Evolutionary conservation across 2,888 invertebrate species (phyloP).

Genomic region (Spisula subtruncata): DNA sequence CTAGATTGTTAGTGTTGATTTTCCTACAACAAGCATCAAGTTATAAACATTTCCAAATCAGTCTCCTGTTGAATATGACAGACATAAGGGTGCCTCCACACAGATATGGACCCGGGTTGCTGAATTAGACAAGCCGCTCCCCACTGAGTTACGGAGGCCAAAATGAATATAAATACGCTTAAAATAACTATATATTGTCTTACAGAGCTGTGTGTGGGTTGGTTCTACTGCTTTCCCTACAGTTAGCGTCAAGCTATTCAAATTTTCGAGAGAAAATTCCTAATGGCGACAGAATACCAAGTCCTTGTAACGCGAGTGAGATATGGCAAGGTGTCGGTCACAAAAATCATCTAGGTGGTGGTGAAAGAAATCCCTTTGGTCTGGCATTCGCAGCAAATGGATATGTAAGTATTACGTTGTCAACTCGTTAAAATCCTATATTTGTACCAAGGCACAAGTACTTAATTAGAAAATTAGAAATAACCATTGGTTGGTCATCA

Average conservation of each 20-base stretch:
- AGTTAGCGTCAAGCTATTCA: constrained; percentile 21
- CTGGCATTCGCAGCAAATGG: constrained; percentile 55
- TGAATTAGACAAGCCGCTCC: too few species aligned
- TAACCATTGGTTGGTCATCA: neutral
- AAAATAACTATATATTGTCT: neutral
- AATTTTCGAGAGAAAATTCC: constrained; percentile 63
- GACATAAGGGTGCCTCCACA: too few species aligned
- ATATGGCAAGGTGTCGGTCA: constrained; percentile 78
- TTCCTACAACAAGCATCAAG: too few species aligned
- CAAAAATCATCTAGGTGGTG: constrained; percentile 63
- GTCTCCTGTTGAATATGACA: too few species aligned
- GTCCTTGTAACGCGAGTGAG: constrained; percentile 75
- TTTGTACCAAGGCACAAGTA: neutral
- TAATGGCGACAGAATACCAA: constrained; percentile 90
- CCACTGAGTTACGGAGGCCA: too few species aligned
- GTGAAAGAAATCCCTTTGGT: constrained; percentile 75
- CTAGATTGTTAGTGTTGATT: too few species aligned
- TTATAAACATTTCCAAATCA: too few species aligned
- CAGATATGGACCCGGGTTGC: too few species aligned
- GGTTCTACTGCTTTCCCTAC: neutral
- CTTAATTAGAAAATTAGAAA: too few species aligned
- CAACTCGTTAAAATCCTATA: neutral
- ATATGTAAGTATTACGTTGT: neutral
- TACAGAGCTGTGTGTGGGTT: neutral
- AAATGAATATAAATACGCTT: neutral